Evolutionary conservation across 2,888 invertebrate genomes (phyloP), one percentile per base, ranked within the genome.

Genomic region (Cosmorhoe ocellata): DNA sequence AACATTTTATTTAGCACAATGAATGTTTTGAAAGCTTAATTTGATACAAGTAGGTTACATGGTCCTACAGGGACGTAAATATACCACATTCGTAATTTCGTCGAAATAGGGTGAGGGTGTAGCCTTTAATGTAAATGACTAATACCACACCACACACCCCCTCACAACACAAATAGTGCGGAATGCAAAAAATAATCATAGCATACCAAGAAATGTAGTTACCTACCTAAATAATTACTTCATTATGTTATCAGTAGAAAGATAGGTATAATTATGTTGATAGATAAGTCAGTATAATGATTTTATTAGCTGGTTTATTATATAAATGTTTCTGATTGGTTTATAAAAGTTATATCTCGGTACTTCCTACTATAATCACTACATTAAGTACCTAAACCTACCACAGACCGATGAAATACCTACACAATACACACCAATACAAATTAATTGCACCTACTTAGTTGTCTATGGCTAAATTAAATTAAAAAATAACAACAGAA

Each of bases 51-150:
- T 75, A 65, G 69, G 64, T 63, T 66, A 67, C 50, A n/a, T 44
- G 10, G 58, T 59, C 54, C 55, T 57, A 51, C 52, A 54, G 63
- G 69, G 59, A 62, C 39, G 58, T 28, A 31, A 39, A 48, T 7
- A 41, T 14, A 55, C 54, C 56, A 56, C 54, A 63, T 64, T 63
- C 56, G 66, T 67, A 63, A 62, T 65, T 79, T 76, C 76, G 64
- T 56, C 56, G 72, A 75, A 81, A 51, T 71, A 61, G 82, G 84
- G 81, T 77, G 56, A 67, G 78, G 78, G 73, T 64, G 62, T 63
- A 62, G 31, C 44, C 57, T 62, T 31, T 46, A 51, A 58, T 58
- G 49, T 64, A 47, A 61, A 58, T 74, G 69, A 73, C 66, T 76
- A 74, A 74, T 48, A 51, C 45, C 1, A n/a, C 24, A 36, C 18